phyloP scores from a whole-genome alignment of 2,113 vertebrate species.

The Dromiciops gliroides region DNA sequence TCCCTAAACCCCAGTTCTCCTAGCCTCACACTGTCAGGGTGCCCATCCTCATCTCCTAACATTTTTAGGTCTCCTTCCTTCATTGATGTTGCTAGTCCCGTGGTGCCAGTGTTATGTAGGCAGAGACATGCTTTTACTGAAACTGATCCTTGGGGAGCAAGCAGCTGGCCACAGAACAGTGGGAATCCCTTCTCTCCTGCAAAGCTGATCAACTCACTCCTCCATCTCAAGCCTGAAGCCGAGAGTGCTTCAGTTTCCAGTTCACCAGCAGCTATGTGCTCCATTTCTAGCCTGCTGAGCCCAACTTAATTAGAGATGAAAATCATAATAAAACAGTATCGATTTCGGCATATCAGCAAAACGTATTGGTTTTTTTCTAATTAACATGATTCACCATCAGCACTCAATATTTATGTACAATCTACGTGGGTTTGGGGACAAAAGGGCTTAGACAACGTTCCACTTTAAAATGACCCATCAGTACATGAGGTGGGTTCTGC shows the following conservation, averaged over 20 bases:
- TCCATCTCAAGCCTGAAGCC: constrained; percentile 39
- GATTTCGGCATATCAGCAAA: constrained; percentile 40
- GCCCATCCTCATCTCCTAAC: neutral
- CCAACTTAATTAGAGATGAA: constrained; percentile 64
- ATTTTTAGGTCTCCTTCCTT: constrained; percentile 13
- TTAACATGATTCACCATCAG: constrained; percentile 28
- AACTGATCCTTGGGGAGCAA: constrained; percentile 25
- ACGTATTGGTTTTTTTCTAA: constrained; percentile 48
- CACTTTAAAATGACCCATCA: neutral
- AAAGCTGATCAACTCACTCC: constrained; percentile 21
- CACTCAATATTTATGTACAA: constrained; percentile 14
- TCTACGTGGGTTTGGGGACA: neutral
- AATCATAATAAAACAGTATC: constrained; percentile 55
- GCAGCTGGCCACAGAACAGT: neutral
- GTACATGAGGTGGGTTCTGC: neutral
- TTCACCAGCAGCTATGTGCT: neutral
- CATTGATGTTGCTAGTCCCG: neutral
- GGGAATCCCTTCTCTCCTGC: constrained; percentile 24
- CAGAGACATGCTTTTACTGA: constrained; percentile 46
- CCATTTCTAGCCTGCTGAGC: constrained; percentile 20
- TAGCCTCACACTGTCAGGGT: neutral
- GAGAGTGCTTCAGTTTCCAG: constrained; percentile 48
- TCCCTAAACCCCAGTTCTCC: neutral
- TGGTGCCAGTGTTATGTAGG: neutral
- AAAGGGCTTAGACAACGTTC: neutral